These are phyloP conservation scores for Antrozous pallidus DNA, from an alignment of 2,797 vertebrate genomes.

Conservation along the genomic window DNA sequence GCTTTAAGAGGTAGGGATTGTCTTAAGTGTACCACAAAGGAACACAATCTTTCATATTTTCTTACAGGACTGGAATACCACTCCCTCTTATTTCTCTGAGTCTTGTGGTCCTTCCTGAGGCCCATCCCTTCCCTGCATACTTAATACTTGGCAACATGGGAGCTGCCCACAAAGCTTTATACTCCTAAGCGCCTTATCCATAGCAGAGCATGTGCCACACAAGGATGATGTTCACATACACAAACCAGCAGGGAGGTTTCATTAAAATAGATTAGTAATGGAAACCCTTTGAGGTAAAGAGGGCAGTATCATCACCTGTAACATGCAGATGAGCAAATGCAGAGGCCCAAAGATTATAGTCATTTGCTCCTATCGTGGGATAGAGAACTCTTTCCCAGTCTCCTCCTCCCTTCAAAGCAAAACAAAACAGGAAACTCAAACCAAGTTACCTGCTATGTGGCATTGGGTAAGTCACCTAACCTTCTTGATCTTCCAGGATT, in stretches of 20 bases:
- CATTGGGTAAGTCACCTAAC: background rate
- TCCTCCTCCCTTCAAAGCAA: background rate
- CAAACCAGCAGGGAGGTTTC: background rate
- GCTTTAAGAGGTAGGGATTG: background rate
- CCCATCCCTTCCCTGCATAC: background rate
- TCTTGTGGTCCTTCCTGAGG: background rate
- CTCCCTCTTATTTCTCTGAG: background rate
- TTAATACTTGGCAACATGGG: background rate
- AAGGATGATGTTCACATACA: background rate
- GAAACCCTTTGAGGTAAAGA: background rate
- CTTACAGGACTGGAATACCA: background rate
- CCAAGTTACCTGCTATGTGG: background rate
- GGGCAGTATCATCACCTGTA: background rate
- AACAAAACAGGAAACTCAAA: background rate
- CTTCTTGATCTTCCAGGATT: background rate
- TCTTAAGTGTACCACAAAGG: background rate
- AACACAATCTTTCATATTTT: background rate
- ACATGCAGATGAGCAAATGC: background rate
- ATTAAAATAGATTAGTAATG: background rate
- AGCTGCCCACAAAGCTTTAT: background rate
- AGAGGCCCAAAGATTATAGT: background rate
- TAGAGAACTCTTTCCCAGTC: background rate
- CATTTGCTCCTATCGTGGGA: background rate
- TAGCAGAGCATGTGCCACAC: background rate
- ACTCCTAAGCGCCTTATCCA: background rate